These are phyloP conservation scores for Xiphydria camelus DNA, from an alignment of 2,888 invertebrate genomes.

Conservation along the genomic window DNA sequence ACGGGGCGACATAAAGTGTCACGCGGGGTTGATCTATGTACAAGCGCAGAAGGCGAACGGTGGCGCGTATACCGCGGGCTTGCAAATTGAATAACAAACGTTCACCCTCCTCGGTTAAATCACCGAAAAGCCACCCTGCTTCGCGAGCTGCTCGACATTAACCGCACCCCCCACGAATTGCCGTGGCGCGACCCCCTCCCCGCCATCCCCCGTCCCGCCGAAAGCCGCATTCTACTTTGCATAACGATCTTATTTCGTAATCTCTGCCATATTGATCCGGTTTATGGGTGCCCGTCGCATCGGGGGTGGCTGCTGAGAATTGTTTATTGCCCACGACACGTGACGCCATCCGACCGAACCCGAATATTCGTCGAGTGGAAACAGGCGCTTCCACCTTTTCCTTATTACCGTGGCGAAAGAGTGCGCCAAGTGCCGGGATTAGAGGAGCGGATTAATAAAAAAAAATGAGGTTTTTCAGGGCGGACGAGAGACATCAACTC, in stretches of 20 bases:
- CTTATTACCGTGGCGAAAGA: neutral
- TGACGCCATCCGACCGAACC: neutral
- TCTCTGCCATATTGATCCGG: slow-evolving; percentile 53
- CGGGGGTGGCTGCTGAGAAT: slow-evolving; percentile 26
- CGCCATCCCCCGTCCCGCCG: slow-evolving; percentile 13
- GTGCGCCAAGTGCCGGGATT: too few relatives aligned
- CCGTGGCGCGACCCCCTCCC: slow-evolving; percentile 24
- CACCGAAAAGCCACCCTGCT: slow-evolving; percentile 47
- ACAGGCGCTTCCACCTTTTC: neutral
- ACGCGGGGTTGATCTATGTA: neutral
- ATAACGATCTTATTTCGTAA: slow-evolving; percentile 54
- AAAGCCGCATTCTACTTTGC: slow-evolving; percentile 42
- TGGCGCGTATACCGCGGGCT: slow-evolving; percentile 38
- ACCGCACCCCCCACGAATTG: slow-evolving; percentile 50
- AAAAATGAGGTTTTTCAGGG: too few relatives aligned
- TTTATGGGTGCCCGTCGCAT: slow-evolving; percentile 25
- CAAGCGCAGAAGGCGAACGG: slow-evolving; percentile 18
- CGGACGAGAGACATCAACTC: too few relatives aligned
- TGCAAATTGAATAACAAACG: slow-evolving; percentile 56
- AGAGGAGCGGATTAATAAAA: too few relatives aligned
- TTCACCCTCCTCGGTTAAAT: slow-evolving; percentile 52
- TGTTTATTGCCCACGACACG: slow-evolving; percentile 29
- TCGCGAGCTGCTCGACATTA: slow-evolving; percentile 45
- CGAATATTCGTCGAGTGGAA: neutral
- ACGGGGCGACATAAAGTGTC: too few relatives aligned